Percentiles rank a stretch among this genome's conserved stretches.
Conservation (phyloP, 1,140 invertebrate genomes). For the Pseudachorutes palmiensis region DNA sequence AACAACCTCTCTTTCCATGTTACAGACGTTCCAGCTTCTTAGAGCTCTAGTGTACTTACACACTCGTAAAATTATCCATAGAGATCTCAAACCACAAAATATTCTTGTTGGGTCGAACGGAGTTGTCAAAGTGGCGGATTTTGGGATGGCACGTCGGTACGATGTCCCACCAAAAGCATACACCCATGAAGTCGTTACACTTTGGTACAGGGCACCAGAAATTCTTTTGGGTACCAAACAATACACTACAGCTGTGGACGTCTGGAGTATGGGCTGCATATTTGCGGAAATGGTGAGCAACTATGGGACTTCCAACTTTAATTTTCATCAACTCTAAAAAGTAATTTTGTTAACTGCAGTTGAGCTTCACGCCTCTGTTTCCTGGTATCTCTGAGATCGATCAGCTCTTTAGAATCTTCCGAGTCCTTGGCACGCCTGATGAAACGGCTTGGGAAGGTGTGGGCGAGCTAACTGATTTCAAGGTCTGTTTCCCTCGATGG, state of each 20-base stretch:
- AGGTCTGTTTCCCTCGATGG: too few species aligned
- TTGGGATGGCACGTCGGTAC: constrained; percentile 58
- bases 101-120: neutral
- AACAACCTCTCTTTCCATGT: too few species aligned
- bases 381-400: neutral
- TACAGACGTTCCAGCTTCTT: neutral
- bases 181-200: constrained; percentile 87
- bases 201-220: constrained; percentile 94
- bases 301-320: too few species aligned
- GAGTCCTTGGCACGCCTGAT: neutral
- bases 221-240: constrained; percentile 70
- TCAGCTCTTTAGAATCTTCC: neutral
- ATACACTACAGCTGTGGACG: neutral
- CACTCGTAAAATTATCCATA: neutral
- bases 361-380: neutral
- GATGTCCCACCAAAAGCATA: constrained; percentile 70
- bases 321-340: too few species aligned
- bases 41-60: neutral
- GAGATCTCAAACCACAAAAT: neutral
- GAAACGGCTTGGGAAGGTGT: neutral
- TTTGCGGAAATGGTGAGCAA: neutral
- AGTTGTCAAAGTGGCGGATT: neutral
- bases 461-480: too few species aligned
- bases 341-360: too few species aligned
- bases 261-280: neutral